A percentile compares a stretch with the other conserved stretches of the same genome.
These are phyloP conservation scores for Stenichneumon culpator DNA, from an alignment of 2,888 invertebrate genomes.

Conservation along the genomic window DNA sequence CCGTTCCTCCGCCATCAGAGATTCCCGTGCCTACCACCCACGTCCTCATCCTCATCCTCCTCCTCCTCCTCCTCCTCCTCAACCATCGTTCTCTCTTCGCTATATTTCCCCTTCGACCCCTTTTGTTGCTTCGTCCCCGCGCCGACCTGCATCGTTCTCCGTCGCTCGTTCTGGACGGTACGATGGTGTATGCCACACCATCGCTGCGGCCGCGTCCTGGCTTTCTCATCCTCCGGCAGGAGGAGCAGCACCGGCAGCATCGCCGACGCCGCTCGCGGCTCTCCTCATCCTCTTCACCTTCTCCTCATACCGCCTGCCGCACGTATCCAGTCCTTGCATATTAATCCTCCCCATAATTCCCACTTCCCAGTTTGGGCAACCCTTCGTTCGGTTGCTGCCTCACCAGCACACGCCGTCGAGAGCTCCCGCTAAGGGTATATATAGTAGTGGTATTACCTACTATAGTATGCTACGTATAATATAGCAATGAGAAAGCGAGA, in stretches of 20 bases:
- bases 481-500: constrained; percentile 75
- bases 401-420: constrained; percentile 75
- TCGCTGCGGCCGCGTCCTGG: constrained; percentile 73
- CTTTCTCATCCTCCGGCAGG: constrained; percentile 52
- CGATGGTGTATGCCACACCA: constrained; percentile 52
- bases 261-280: constrained; percentile 66
- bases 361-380: constrained; percentile 85
- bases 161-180: constrained; percentile 56
- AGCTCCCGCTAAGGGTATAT: constrained; percentile 63
- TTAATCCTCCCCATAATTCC: constrained; percentile 86
- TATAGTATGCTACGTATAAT: constrained; percentile 62
- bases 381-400: constrained; percentile 82
- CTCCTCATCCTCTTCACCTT: constrained; percentile 55
- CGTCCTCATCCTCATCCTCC: constrained; percentile 61
- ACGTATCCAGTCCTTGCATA: constrained; percentile 86
- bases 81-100: constrained; percentile 70
- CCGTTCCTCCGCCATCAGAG: constrained; percentile 65
- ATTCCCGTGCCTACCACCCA: constrained; percentile 64
- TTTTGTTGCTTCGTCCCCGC: constrained; percentile 82
- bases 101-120: constrained; percentile 83
- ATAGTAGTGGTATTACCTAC: constrained; percentile 43
- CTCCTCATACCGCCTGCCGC: constrained; percentile 73
- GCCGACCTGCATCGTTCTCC: constrained; percentile 62
- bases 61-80: constrained; percentile 67
- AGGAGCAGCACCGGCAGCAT: constrained; percentile 56